Percentiles rank a stretch among this genome's conserved stretches.
phyloP scores from a whole-genome alignment of 2,888 invertebrate species.

The Axea sp. region DNA sequence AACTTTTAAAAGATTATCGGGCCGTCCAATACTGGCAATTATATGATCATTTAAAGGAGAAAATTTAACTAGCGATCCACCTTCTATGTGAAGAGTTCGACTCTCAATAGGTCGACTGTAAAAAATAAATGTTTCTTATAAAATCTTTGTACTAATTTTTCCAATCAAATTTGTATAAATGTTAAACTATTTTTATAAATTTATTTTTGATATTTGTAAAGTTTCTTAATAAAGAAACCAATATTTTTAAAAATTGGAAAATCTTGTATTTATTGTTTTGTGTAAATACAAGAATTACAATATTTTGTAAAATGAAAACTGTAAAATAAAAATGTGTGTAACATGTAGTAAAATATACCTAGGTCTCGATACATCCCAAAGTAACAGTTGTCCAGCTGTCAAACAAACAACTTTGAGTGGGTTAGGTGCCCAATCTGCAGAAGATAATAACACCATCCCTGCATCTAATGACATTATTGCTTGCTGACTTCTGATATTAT shows the following conservation, averaged over 20 bases:
- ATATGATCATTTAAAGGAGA: constrained; percentile 83
- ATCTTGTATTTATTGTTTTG: too few species aligned
- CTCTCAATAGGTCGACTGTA: constrained; percentile 82
- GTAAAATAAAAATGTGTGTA: too few species aligned
- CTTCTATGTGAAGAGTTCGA: constrained; percentile 83
- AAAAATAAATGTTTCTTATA: constrained; percentile 31
- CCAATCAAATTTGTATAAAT: too few species aligned
- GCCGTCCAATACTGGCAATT: constrained; percentile 84
- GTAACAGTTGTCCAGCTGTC: constrained; percentile 84
- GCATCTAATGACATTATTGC: constrained; percentile 85
- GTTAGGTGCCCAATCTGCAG: constrained; percentile 87
- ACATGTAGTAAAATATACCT: constrained; percentile 80
- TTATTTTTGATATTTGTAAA: too few species aligned
- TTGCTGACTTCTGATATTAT: constrained; percentile 85
- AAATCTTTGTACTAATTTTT: too few species aligned
- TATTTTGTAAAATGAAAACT: too few species aligned
- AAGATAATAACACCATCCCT: constrained; percentile 82
- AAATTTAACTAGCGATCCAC: constrained; percentile 83
- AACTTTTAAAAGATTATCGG: constrained; percentile 85
- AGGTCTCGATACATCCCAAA: constrained; percentile 85
- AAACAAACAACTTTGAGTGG: constrained; percentile 83
- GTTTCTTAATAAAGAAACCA: too few species aligned
- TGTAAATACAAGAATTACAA: too few species aligned
- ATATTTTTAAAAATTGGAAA: too few species aligned
- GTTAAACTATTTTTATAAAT: too few species aligned